These are phyloP conservation scores for Halcyon leucocephala DNA, from an alignment of 2,797 vertebrate genomes.

Conservation along the genomic window DNA sequence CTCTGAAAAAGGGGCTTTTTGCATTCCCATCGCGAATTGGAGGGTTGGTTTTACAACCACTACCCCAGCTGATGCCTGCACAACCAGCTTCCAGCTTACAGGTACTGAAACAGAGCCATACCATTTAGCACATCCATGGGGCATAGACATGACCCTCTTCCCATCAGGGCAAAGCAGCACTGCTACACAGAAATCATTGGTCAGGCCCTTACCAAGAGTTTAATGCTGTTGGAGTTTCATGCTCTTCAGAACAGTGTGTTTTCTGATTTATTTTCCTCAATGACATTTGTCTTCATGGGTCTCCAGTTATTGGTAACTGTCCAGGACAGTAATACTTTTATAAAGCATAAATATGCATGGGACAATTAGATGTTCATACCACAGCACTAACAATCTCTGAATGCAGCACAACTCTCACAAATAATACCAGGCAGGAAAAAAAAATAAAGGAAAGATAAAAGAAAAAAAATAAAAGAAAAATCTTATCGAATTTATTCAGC, in stretches of 20 bases:
- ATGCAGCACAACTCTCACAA: neutral
- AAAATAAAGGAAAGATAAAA: neutral
- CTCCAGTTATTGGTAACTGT: neutral
- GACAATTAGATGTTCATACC: neutral
- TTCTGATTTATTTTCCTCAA: neutral
- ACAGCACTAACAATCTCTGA: neutral
- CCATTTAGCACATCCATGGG: neutral
- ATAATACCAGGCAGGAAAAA: neutral
- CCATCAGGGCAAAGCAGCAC: neutral
- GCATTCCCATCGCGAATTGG: no score
- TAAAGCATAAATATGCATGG: neutral
- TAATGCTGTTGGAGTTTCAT: neutral
- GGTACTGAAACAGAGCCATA: no score
- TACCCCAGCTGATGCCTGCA: neutral
- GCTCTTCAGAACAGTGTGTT: neutral
- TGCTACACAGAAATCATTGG: neutral
- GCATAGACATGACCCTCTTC: neutral
- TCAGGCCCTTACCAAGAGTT: neutral
- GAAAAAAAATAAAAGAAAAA: constrained; percentile 5
- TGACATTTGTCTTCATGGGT: neutral
- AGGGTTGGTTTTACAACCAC: neutral
- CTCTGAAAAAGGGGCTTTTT: neutral
- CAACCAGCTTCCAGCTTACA: neutral
- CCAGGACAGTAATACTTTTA: neutral
- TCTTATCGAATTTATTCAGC: constrained; percentile 62